These are phyloP conservation scores for Nymphalis polychloros DNA, from an alignment of 2,888 invertebrate genomes.

Conservation along the genomic window DNA sequence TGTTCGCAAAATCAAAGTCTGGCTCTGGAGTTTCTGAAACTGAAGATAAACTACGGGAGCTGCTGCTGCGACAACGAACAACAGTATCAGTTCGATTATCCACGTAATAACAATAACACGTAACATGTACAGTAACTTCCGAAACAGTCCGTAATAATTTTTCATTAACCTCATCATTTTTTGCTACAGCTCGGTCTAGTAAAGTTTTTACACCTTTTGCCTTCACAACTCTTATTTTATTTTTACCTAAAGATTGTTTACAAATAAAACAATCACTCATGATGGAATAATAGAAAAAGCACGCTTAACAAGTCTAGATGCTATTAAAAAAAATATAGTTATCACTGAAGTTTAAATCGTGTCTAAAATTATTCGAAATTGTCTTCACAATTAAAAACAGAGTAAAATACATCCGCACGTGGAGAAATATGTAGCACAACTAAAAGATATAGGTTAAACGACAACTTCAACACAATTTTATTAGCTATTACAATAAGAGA, in stretches of 20 bases:
- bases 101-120: constrained; percentile 30
- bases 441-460: not conserved
- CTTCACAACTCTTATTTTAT: constrained; percentile 32
- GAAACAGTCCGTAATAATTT: constrained; percentile 30
- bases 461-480: no score
- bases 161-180: constrained; percentile 32
- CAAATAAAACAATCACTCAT: constrained; percentile 36
- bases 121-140: constrained; percentile 34
- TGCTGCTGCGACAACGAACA: constrained; percentile 5
- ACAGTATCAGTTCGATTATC: constrained; percentile 20
- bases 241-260: constrained; percentile 33
- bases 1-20: no score
- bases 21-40: constrained; percentile 15
- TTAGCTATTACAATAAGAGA: not conserved
- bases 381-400: no score
- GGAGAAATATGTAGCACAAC: constrained; percentile 19
- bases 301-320: constrained; percentile 3
- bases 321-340: constrained; percentile 22
- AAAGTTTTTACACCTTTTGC: constrained; percentile 34
- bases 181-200: constrained; percentile 31
- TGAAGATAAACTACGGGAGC: not conserved
- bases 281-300: not conserved
- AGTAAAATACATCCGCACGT: constrained; percentile 17
- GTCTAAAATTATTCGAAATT: constrained; percentile 11
- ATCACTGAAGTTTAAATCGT: constrained; percentile 11